phyloP scores from a whole-genome alignment of 2,797 vertebrate genomes.

The Microtus californicus region DNA sequence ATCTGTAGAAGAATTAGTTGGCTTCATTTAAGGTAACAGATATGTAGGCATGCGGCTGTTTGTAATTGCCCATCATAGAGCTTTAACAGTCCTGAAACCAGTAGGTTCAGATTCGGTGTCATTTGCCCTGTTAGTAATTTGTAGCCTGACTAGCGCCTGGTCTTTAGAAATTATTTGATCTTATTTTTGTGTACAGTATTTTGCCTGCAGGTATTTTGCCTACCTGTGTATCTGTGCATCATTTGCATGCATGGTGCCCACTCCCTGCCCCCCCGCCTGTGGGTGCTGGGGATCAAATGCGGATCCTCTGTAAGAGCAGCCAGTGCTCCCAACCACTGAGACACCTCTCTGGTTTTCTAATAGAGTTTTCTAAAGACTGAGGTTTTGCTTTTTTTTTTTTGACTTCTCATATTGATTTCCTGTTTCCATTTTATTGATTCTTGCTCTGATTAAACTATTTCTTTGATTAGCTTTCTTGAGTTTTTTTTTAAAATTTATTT shows the following conservation, averaged over 20 bases:
- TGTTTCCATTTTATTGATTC: slow-evolving; percentile 7
- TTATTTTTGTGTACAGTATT: not conserved
- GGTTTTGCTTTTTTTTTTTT: slow-evolving; percentile 47
- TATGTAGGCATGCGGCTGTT: not conserved
- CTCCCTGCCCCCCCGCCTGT: too few relatives aligned
- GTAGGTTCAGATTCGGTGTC: not conserved
- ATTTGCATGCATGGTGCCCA: too few relatives aligned
- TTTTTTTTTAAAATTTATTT: too few relatives aligned
- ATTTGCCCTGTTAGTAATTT: slow-evolving; percentile 52
- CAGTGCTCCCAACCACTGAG: not conserved
- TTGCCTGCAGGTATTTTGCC: too few relatives aligned
- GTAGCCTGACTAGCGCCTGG: not conserved
- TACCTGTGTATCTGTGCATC: too few relatives aligned
- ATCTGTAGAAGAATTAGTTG: not conserved
- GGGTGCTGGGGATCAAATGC: not conserved
- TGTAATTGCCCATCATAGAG: slow-evolving; percentile 9
- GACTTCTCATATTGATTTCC: slow-evolving; percentile 5
- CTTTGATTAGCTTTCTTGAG: slow-evolving; percentile 1
- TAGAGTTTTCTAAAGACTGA: not conserved
- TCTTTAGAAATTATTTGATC: not conserved
- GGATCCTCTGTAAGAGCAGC: not conserved
- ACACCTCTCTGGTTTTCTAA: not conserved
- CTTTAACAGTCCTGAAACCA: not conserved
- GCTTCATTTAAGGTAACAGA: slow-evolving; percentile 14
- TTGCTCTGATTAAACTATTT: slow-evolving; percentile 40